Base-by-base conservation (phyloP, 1,140 invertebrate species). In the Cotesia chilonis region DNA sequence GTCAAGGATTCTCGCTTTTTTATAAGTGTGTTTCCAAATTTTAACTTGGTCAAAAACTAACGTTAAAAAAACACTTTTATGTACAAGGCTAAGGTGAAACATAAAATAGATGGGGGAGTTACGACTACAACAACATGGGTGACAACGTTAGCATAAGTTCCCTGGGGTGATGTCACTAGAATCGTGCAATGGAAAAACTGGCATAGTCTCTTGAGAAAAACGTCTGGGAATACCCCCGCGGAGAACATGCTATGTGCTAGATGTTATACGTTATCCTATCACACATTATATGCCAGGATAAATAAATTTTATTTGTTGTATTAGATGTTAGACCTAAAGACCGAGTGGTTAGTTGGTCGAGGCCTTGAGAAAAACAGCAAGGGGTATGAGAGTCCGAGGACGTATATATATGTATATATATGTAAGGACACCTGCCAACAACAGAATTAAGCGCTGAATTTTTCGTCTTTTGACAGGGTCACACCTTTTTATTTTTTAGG, bases 341-440 rank as follows among this genome's bases (percentile, higher is more conserved):
- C 61, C 63, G 70, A 66, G 51, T 71, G 69, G 64, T 54, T 14
- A 71, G 54, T 59, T 71, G 37, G 35, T n/a, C 14, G 52, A 38
- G 20, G 55, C 71, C 71, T 72, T 72, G 71, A 72, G 54, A 51
- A 61, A 68, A 67, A n/a, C 71, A 72, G 71, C 71, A 63, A 68
- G 71, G 71, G 71, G 65, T 68, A 66, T 47, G 41, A 51, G 28
- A 54, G 17, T 51, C n/a, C 47, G 36, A 61, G 70, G 35, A 47
- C 52, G 38, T 28, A 55, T 4, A 55, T 17, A 28, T 28, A 28
- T 28, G 2, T 28, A 28, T 28, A 28, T 47, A 47, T 9, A 10
- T 6, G 5, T 47, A 6, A 47, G 59, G 51, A 70, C 63, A 74
- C 73, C 64, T 67, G 68, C 63, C 14, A 70, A 47, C 55, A 51